phyloP scores from a whole-genome alignment of 2,797 vertebrate genomes.

The Scomberomorus guttatus region DNA sequence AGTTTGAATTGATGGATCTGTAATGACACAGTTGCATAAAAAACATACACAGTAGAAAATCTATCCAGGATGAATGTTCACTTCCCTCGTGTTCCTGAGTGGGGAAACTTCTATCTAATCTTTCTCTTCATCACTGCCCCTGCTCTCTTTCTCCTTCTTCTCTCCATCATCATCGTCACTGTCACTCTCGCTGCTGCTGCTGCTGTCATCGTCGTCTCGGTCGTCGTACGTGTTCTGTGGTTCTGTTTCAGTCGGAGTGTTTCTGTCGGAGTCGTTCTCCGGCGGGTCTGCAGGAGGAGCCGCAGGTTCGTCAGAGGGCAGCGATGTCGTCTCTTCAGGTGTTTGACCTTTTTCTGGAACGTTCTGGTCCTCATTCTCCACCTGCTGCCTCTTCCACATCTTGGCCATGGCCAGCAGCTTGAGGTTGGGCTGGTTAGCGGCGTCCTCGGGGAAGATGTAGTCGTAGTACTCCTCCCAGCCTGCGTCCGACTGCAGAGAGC shows the following conservation, averaged over 20 bases:
- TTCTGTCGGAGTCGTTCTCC: constrained; percentile 34
- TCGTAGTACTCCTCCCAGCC: constrained; percentile 99
- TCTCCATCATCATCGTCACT: constrained; percentile 38
- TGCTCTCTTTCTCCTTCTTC: constrained; percentile 32
- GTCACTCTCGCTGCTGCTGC: constrained; percentile 41
- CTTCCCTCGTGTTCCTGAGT: background rate
- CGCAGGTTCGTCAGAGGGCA: background rate
- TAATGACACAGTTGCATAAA: constrained; percentile 30
- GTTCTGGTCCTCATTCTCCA: constrained; percentile 74
- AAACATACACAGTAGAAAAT: constrained; percentile 43
- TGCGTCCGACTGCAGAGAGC: constrained; percentile 90
- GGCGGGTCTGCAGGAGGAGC: constrained; percentile 16
- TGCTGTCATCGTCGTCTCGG: constrained; percentile 57
- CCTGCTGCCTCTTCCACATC: constrained; percentile 97
- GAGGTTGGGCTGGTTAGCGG: constrained; percentile 98
- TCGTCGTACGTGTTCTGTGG: constrained; percentile 50
- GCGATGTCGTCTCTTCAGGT: background rate
- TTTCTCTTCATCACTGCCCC: constrained; percentile 39
- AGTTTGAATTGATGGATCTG: constrained; percentile 44
- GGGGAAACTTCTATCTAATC: constrained; percentile 35
- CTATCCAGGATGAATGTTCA: background rate
- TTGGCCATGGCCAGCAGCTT: constrained; percentile 98
- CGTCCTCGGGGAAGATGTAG: constrained; percentile 98
- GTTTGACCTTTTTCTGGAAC: background rate
- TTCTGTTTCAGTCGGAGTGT: background rate